A percentile compares a stretch with the other conserved stretches of the same genome.
phyloP scores from a whole-genome alignment of 2,888 invertebrate genomes.

The Amphipoea oculea region DNA sequence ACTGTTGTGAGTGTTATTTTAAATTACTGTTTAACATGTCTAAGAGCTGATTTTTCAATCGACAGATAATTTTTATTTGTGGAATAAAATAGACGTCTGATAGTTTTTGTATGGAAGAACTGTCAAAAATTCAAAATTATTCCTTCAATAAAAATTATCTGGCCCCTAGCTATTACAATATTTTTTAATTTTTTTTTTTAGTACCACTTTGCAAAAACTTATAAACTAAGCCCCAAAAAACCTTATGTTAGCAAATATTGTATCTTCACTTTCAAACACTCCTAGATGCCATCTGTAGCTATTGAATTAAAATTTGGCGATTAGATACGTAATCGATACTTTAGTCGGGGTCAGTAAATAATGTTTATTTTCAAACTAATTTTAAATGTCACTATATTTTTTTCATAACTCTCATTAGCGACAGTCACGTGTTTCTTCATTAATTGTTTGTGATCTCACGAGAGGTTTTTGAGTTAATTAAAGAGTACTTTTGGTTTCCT shows the following conservation, averaged over 20 bases:
- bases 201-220: too few relatives aligned
- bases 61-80: too few relatives aligned
- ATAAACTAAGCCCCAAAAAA: too few relatives aligned
- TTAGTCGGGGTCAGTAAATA: neutral
- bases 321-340: neutral
- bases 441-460: neutral
- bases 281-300: neutral
- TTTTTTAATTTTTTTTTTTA: too few relatives aligned
- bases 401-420: neutral
- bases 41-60: too few relatives aligned
- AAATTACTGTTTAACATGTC: neutral
- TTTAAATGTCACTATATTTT: neutral
- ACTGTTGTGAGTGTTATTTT: slow-evolving; percentile 89
- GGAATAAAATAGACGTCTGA: too few relatives aligned
- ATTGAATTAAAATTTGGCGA: neutral
- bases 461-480: slow-evolving; percentile 26
- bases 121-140: too few relatives aligned
- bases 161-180: too few relatives aligned
- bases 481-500: slow-evolving; percentile 36
- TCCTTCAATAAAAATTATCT: too few relatives aligned
- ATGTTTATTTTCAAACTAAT: neutral
- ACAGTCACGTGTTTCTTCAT: too few relatives aligned
- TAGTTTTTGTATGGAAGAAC: too few relatives aligned
- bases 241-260: too few relatives aligned
- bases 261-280: neutral